Evolutionary conservation across 1,140 invertebrate genomes (phyloP).

Genomic region (Lamellibrachia luymesi): DNA sequence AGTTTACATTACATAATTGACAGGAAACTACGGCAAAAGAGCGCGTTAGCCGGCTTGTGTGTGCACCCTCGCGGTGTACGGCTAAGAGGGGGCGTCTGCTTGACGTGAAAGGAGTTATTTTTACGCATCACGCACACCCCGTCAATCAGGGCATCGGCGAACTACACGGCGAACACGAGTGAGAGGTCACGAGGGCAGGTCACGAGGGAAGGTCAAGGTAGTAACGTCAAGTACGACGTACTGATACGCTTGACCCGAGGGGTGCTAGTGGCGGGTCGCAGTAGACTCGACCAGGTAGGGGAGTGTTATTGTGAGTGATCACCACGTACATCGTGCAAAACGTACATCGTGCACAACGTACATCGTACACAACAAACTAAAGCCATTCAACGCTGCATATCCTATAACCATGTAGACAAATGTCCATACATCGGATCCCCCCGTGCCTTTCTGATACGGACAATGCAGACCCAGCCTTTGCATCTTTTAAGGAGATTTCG

Average conservation of each 20-base stretch:
- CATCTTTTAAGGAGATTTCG: too few species aligned
- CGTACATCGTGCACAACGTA: too few species aligned
- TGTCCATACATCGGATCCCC: too few species aligned
- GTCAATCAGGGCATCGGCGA: background rate
- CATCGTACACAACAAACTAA: too few species aligned
- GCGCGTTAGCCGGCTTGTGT: background rate
- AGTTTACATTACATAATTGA: background rate
- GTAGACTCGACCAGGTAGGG: background rate
- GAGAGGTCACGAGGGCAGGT: background rate
- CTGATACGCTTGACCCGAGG: background rate
- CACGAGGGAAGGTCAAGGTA: background rate
- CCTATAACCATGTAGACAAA: too few species aligned
- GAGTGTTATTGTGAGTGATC: too few species aligned
- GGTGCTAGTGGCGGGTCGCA: background rate
- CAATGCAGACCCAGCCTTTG: too few species aligned
- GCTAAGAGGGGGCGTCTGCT: background rate
- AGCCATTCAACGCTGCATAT: too few species aligned
- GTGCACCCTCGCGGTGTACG: background rate
- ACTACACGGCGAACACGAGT: background rate
- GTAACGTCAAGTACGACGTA: background rate
- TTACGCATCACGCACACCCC: background rate
- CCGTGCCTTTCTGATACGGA: too few species aligned
- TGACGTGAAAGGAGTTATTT: background rate
- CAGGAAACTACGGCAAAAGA: background rate
- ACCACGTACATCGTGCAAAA: too few species aligned